Evolutionary conservation across 2,888 invertebrate genomes (phyloP), one percentile per base, ranked within the genome.

Genomic region (Glyphotaelius pellucidus): DNA sequence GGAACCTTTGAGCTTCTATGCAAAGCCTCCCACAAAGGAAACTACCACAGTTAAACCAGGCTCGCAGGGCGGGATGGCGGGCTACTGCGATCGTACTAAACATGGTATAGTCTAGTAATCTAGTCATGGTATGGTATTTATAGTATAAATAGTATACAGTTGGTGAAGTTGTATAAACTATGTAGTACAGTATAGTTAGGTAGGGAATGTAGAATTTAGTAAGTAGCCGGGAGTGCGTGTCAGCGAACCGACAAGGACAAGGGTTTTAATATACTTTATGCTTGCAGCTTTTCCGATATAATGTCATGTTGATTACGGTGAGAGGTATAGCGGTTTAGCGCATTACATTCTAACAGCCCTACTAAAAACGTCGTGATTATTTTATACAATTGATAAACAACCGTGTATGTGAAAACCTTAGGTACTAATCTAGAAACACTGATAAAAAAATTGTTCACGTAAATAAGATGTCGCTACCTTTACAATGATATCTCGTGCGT

Each of bases 11-110:
- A 86, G 86, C 83, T 32, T 83, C 25, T 7, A 86, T 86, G 19
- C 86, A 86, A 86, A 86, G 86, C 11, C 30, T 86, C 31, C 30
- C 11, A 86, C 86, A 86, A 86, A 86, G 86, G 86, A 30, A 42
- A 38, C 30, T 86, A 30, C 86, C n/a, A 42, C 86, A 86, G 25
- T 67, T 67, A 25, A n/a, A 67, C 25, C 67, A 25, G 25, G 25
- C 67, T 67, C 67, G n/a, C 67, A 67, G 67, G 25, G n/a, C 67
- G n/a, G 67, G 67, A 67, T 5, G 25, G 25, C 67, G 25, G 25
- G 1, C 67, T 67, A 67, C 19, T 5, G 67, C 67, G 25, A 67
- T n/a, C 67, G 7, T 67, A 67, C 67, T 67, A 67, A 9, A 67
- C 9, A n/a, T 67, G 67, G n/a, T 67, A n/a, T 25, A n/a, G 67